Evolutionary conservation across 2,797 vertebrate genomes (phyloP).

Genomic region (Peromyscus aztecus): DNA sequence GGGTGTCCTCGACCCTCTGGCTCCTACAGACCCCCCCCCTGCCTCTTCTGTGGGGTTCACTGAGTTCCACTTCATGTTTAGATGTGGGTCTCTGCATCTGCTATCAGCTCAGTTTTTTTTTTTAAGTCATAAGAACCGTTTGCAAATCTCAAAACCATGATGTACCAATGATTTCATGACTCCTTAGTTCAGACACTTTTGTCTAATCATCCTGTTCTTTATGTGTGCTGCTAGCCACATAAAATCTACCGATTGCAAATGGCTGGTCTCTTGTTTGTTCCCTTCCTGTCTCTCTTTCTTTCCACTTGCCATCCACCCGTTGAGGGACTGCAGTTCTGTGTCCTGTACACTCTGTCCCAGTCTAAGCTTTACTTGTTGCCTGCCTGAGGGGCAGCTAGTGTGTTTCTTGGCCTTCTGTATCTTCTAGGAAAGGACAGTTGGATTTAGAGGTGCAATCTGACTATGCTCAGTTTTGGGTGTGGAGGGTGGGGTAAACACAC

Average conservation of each 20-base stretch:
- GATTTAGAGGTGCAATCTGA: slow-evolving; percentile 15
- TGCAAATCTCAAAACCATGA: neutral
- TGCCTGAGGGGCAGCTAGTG: neutral
- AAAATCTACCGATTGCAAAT: neutral
- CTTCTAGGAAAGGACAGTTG: neutral
- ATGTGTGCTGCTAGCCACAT: neutral
- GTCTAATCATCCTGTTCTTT: slow-evolving; percentile 1
- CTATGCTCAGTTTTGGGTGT: neutral
- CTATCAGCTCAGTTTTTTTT: neutral
- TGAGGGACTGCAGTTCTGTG: neutral
- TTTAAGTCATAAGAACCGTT: slow-evolving; percentile 2
- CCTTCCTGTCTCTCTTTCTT: neutral
- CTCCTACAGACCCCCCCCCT: neutral
- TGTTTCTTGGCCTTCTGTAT: neutral
- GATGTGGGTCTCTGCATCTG: neutral
- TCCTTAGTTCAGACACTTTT: neutral
- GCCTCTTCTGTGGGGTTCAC: neutral
- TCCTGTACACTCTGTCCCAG: neutral
- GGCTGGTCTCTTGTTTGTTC: neutral
- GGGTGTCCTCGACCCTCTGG: neutral
- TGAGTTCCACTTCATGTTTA: neutral
- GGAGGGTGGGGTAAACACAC: neutral
- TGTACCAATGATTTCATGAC: neutral
- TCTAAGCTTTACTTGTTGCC: slow-evolving; percentile 15
- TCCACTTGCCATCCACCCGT: neutral